phyloP scores from a whole-genome alignment of 1,140 invertebrate species.

The Ceratitis capitata region DNA sequence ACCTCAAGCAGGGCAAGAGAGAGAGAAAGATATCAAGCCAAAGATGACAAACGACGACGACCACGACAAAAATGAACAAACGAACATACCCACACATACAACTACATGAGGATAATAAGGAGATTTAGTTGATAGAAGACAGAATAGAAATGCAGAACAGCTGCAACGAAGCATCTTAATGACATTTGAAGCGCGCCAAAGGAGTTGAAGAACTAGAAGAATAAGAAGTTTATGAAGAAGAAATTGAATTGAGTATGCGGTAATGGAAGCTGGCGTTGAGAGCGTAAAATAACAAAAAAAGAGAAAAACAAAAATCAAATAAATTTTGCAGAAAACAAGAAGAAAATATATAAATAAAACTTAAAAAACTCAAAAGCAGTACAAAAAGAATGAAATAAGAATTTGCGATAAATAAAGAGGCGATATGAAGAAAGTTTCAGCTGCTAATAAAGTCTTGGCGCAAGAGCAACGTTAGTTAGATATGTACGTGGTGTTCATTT shows the following conservation, averaged over 20 bases:
- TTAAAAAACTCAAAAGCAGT: no score
- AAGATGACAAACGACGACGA: slow-evolving; percentile 21
- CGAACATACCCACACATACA: background rate
- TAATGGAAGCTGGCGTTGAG: slow-evolving; percentile 19
- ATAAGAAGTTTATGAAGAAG: no score
- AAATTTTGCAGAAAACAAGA: background rate
- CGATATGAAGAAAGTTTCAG: background rate
- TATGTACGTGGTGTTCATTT: background rate
- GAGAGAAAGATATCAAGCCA: background rate
- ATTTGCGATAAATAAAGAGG: background rate
- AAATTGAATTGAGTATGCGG: slow-evolving; percentile 28
- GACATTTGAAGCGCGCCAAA: slow-evolving; percentile 28
- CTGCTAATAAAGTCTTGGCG: background rate
- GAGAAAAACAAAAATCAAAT: background rate
- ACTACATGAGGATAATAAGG: background rate
- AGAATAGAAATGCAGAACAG: slow-evolving; percentile 37
- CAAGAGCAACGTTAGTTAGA: no score
- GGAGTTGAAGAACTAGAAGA: no score
- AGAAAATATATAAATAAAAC: no score
- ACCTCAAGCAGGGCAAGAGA: background rate
- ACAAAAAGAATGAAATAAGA: background rate
- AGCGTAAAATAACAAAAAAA: background rate
- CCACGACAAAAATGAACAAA: slow-evolving; percentile 11
- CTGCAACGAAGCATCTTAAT: slow-evolving; percentile 32
- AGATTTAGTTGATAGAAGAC: background rate